These are phyloP conservation scores for Cuculus canorus DNA, from an alignment of 2,797 vertebrate species.

Conservation along the genomic window DNA sequence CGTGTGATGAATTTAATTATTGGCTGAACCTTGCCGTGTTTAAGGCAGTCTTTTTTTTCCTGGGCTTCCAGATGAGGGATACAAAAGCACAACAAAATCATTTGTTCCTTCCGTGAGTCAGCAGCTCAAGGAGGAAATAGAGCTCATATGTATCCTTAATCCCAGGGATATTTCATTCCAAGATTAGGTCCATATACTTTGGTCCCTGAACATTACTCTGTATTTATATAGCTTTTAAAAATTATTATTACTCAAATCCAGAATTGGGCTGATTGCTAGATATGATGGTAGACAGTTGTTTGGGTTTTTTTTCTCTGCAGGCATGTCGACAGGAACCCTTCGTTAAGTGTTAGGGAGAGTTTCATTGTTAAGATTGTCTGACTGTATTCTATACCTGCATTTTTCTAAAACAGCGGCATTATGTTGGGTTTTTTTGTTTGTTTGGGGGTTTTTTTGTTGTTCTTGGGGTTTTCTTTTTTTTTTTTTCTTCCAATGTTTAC, in stretches of 20 bases:
- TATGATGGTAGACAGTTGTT: not conserved
- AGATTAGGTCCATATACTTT: not conserved
- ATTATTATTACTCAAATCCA: not conserved
- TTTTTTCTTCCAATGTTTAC: not conserved
- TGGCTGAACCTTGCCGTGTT: accelerated
- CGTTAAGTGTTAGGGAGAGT: not conserved
- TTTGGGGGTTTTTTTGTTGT: too few species aligned
- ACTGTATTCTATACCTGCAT: not conserved
- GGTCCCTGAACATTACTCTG: not conserved
- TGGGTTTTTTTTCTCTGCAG: not conserved
- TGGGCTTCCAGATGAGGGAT: not conserved
- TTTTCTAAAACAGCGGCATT: not conserved
- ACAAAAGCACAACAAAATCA: not conserved
- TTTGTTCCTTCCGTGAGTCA: not conserved
- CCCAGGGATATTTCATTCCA: not conserved
- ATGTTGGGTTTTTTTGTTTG: not conserved
- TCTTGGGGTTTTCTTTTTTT: too few species aligned
- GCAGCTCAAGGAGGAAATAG: not conserved
- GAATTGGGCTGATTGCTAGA: not conserved
- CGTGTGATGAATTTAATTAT: not conserved
- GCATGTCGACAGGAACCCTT: not conserved
- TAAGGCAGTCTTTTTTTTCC: not conserved
- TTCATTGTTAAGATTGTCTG: not conserved
- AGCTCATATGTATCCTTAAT: not conserved
- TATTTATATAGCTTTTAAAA: not conserved